Conservation (phyloP, 1,140 invertebrate genomes). For the Fragariocoptes setiger region DNA sequence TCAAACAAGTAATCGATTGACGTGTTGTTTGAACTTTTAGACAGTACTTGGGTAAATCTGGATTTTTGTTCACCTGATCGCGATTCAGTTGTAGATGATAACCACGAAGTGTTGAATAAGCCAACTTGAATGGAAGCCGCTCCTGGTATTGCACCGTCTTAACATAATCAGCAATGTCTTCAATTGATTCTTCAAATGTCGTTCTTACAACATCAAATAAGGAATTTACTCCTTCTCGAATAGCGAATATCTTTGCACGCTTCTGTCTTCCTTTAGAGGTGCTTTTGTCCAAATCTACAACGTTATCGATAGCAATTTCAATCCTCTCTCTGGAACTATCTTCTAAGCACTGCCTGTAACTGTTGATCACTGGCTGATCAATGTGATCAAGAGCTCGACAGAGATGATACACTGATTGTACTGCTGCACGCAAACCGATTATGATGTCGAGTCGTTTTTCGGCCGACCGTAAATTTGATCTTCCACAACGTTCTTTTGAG, state of each 20-base stretch:
- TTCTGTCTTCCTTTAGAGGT: no score
- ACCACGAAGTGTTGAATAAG: conserved; percentile 20
- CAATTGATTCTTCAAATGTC: conserved; percentile 38
- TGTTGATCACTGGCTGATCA: no score
- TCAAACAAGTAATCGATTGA: conserved; percentile 36
- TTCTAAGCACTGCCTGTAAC: no score
- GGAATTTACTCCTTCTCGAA: conserved; percentile 18
- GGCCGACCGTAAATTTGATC: no score
- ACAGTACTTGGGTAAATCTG: conserved; percentile 24
- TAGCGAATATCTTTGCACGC: not conserved
- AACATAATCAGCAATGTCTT: conserved; percentile 32
- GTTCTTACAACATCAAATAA: conserved; percentile 40
- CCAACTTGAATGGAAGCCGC: not conserved
- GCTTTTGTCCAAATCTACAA: no score
- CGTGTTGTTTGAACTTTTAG: conserved; percentile 30
- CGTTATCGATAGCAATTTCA: no score
- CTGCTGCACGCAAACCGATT: no score
- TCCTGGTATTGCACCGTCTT: not conserved
- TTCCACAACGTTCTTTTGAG: no score
- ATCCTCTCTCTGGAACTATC: no score
- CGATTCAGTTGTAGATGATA: conserved; percentile 35
- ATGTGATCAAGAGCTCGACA: no score
- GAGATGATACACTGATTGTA: no score
- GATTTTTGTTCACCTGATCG: conserved; percentile 12
- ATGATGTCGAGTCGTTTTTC: conserved; percentile 45